Base-by-base conservation (phyloP, 2,888 invertebrate genomes). In the Amiota mariae region DNA sequence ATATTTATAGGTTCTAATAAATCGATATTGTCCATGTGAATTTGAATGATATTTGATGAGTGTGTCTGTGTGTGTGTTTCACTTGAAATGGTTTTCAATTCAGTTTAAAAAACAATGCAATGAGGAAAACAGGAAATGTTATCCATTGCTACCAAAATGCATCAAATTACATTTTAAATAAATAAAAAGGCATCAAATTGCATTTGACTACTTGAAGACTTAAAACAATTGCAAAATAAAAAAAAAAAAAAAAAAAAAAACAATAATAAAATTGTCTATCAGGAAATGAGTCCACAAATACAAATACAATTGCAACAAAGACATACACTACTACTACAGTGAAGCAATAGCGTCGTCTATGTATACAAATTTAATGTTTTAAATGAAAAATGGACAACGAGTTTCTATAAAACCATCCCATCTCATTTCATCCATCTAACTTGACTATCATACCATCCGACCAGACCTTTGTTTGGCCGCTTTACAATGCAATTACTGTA, bases 101-200 rank as follows among this genome's bases (percentile, higher is more conserved):
- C 36, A 36, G 36, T 36, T 36, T 36, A 36, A 36, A 2, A 36
- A 36, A 36, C 36, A 36, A 36, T 36, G 6, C 73, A 74, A 75
- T 76, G 78, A 71, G 71, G 71, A 63, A 73, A 72, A n/a, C 59
- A 59, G n/a, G 54, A 73, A 80, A 77, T 73, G 77, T 75, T 79
- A 46, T 71, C 72, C 2, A 36, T 4, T 36, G 76, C 75, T 70
- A 46, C 72, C 72, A 74, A 76, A 66, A 66, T 66, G 66, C 66
- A 66, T 66, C 66, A 66, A 66, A 66, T 66, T 66, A 20, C 66
- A 66, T 66, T 47, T 49, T 63, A 63, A 63, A 66, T 66, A 66
- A 66, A 59, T 59, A 18, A 59, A 59, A 59, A 63, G 46, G n/a
- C 46, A 46, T 12, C 20, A 18, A 48, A 66, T 15, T 48, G 20